Evolutionary conservation across 2,888 invertebrate genomes (phyloP), one percentile per base, ranked within the genome.

Genomic region (Maniola hyperantus): DNA sequence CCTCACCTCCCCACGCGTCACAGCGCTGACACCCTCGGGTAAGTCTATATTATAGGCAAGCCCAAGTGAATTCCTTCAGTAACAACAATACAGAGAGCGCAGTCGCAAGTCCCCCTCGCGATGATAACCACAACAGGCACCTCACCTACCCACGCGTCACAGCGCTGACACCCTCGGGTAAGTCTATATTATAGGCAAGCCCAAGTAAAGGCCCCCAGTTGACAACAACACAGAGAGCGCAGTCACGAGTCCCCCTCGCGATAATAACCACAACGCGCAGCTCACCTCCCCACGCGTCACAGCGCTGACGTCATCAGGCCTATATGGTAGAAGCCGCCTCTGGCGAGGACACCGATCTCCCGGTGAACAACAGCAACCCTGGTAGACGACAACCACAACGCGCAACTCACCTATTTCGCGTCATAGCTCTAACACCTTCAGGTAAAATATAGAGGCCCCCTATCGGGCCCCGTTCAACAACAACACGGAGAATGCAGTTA

Each of bases 11-110:
- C 78, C 79, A 5, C 76, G 87, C 10, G 82, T 91, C 61, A 84
- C 93, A 57, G 93, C 93, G 1, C 89, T 94, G 74, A 93, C 94
- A 6, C 93, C 94, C 36, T 89, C 93, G 77, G 94, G 95, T 94
- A 76, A 79, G 81, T 48, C 10, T n/a, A n/a, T n/a, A 8, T 1
- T 5, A 44, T 5, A 91, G 74, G 84, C 87, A 26, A 88, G 84
- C 26, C 84, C 86, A 1, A 87, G 89, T 20, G 90, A 91, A 91
- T n/a, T n/a, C n/a, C 83, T 91, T 91, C 76, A 92, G 91, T 77
- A 72, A 85, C 0, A 88, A 89, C 71, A 88, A 84, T 7, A 88
- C 85, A 0, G 61, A 87, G 87, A 58, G 87, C 83, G 85, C 87
- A 20, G 88, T 84, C 26, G 84, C 87, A 1, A 87, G 89, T 34